Base-by-base conservation (phyloP, 2,113 vertebrate species). In the Polyodon spathula region DNA sequence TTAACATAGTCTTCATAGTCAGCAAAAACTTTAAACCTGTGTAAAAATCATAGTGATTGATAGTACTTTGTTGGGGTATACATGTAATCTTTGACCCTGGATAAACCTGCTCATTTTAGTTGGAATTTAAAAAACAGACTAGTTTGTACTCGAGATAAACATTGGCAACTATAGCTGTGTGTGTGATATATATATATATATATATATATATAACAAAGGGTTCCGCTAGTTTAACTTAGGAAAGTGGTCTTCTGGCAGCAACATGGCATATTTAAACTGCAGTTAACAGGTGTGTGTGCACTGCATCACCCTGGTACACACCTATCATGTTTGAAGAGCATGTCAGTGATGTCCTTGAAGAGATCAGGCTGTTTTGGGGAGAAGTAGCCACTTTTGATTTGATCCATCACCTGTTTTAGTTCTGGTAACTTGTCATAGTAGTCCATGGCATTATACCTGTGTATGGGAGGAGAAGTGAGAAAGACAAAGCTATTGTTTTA, bases 21-120 rank as follows among this genome's bases (percentile, higher is more conserved):
- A 14, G 95, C 95, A 65, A 97, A 97, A 37, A 98, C 93, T 78
- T 97, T 98, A 81, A 98, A 97, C 63, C 95, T 98, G 61, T 2
- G 7, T 17, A 60, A 70, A 50, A 42, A 37, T 11, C 69, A 62
- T 55, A n/a, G 40, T 5, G 4, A 15, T 15, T 6, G 3, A 42
- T 7, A n/a, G n/a, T 12, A 7, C 27, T 27, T 27, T 27, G 27
- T 27, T 27, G 27, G 27, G 1, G 27, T 27, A 27, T 27, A 27
- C n/a, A 27, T n/a, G 27, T 27, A 27, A 27, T 27, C 27, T 27
- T 27, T 27, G 27, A 27, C 27, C 27, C 27, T 27, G 27, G 27
- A 27, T 27, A 27, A 27, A 27, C 27, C 27, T 27, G 27, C 27
- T 12, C 37, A 57, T 12, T 57, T 40, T 12, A 8, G 5, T 8